phyloP scores from a whole-genome alignment of 2,797 vertebrate genomes.

The Halcyon smyrnensis region DNA sequence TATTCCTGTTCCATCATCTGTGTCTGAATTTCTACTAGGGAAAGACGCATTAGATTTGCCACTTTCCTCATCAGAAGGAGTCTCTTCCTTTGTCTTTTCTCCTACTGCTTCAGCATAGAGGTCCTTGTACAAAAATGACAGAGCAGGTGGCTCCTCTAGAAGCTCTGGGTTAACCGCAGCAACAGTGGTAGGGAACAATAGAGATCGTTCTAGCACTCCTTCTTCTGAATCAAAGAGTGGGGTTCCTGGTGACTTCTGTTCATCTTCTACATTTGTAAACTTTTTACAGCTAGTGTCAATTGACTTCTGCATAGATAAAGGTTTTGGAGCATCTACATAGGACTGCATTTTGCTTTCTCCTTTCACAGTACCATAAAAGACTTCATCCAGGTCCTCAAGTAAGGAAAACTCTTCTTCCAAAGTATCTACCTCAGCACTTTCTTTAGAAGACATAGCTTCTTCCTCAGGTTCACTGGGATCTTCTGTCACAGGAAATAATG shows the following conservation, averaged over 20 bases:
- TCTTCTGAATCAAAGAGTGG: slow-evolving; percentile 87
- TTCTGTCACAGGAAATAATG: slow-evolving; percentile 39
- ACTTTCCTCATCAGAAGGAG: slow-evolving; percentile 85
- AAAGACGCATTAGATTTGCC: slow-evolving; percentile 84
- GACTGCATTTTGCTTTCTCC: slow-evolving; percentile 23
- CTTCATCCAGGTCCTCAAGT: slow-evolving; percentile 87
- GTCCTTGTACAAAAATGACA: slow-evolving; percentile 92
- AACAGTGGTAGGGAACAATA: slow-evolving; percentile 84
- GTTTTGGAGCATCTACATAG: slow-evolving; percentile 8
- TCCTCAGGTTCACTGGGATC: slow-evolving; percentile 47
- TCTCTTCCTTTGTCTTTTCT: slow-evolving; percentile 82
- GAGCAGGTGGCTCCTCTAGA: slow-evolving; percentile 90
- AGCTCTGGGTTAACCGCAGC: slow-evolving; percentile 88
- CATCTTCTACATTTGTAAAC: slow-evolving; percentile 27
- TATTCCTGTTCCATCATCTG: slow-evolving; percentile 85
- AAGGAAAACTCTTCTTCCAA: slow-evolving; percentile 84
- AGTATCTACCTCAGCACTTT: slow-evolving; percentile 74
- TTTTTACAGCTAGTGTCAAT: slow-evolving; percentile 36
- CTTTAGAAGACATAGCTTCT: slow-evolving; percentile 43
- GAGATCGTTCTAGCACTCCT: slow-evolving; percentile 86
- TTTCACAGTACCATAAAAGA: slow-evolving; percentile 84
- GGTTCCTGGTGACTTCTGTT: slow-evolving; percentile 79
- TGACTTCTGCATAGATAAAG: slow-evolving; percentile 41
- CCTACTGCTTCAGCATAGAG: slow-evolving; percentile 89
- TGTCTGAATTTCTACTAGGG: slow-evolving; percentile 85